These are phyloP conservation scores for Microhierax caerulescens DNA, from an alignment of 2,797 vertebrate genomes.

Conservation along the genomic window DNA sequence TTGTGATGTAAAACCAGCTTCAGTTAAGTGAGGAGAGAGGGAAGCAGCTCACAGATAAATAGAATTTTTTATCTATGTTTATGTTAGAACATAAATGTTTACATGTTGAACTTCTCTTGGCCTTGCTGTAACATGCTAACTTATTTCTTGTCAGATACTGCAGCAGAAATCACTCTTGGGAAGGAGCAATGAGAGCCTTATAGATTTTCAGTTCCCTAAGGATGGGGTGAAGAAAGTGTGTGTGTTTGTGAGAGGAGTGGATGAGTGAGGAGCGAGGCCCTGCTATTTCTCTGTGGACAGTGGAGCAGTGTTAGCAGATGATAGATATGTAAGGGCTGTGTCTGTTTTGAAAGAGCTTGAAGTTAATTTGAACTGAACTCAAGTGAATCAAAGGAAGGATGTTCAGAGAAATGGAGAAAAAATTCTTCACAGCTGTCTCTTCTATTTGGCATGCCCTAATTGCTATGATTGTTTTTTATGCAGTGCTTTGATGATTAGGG, in stretches of 20 bases:
- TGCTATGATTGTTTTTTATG: slow-evolving; percentile 1
- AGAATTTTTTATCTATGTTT: slow-evolving; percentile 1
- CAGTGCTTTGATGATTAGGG: slow-evolving; percentile 26
- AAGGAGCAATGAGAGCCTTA: not conserved
- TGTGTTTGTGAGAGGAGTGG: not conserved
- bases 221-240: not conserved
- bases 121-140: not conserved
- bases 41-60: not conserved
- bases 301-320: not conserved
- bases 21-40: not conserved
- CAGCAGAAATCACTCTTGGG: not conserved
- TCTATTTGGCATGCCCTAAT: slow-evolving; percentile 32
- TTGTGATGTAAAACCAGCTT: not conserved
- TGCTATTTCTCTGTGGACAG: not conserved
- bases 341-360: not conserved
- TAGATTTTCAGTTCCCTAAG: not conserved
- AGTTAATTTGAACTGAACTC: not conserved
- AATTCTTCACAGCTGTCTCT: slow-evolving; percentile 25
- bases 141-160: not conserved
- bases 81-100: slow-evolving; percentile 18
- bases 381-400: slow-evolving; percentile 22
- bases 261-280: not conserved
- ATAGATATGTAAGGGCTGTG: not conserved
- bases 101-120: slow-evolving; percentile 22
- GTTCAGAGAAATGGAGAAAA: slow-evolving; percentile 20